These are phyloP conservation scores for Linepithema humile DNA, from an alignment of 1,140 invertebrate genomes.

Conservation along the genomic window DNA sequence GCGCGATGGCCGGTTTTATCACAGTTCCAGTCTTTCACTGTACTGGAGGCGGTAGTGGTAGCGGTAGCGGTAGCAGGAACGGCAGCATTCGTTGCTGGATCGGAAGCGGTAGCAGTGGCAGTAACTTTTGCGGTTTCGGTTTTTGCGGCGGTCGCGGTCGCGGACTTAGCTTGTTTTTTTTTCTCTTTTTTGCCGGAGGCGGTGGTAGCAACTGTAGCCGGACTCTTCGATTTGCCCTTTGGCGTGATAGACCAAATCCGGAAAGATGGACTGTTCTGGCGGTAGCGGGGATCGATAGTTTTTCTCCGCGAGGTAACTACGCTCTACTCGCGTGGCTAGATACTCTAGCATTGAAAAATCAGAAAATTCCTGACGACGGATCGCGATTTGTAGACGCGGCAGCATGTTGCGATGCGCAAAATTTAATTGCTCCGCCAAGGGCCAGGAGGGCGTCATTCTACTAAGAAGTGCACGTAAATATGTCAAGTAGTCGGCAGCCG, in stretches of 20 bases:
- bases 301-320: neutral
- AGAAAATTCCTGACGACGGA: no score
- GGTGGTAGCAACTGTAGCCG: no score
- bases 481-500: neutral
- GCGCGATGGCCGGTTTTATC: no score
- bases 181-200: no score
- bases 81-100: no score
- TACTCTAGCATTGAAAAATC: neutral
- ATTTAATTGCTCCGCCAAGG: neutral
- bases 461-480: neutral
- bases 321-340: neutral
- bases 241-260: neutral
- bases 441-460: neutral
- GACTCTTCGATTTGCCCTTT: neutral
- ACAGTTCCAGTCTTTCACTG: neutral
- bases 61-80: neutral
- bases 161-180: no score
- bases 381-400: no score
- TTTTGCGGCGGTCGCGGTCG: no score
- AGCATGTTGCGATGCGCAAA: neutral
- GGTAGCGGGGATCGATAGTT: neutral
- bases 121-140: no score
- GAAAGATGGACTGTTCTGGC: neutral
- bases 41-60: neutral
- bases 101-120: no score